Evolutionary conservation across 2,797 vertebrate species (phyloP), one percentile per base, ranked within the genome.

Genomic region (Anguilla megastoma): DNA sequence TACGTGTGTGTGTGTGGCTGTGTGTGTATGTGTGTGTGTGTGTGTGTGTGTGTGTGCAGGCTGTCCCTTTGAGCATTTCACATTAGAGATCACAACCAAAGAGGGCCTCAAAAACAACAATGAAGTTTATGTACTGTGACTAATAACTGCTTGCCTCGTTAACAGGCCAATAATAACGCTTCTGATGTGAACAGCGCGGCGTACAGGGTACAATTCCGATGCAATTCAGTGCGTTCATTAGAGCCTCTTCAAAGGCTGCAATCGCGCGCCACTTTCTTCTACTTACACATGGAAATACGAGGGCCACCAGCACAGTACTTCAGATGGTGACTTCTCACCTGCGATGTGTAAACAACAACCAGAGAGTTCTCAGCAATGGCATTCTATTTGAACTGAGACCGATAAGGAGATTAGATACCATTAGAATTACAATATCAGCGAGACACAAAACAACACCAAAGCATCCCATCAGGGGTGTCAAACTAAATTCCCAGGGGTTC

Each of bases 121-220:
- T 82, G 48, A 82, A 82, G 41, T 48, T 82, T 82, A 82, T 82
- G 79, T 45, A 7, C 74, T 79, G 74, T 82, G 45, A 82, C 79
- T 82, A 82, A 82, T n/a, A n/a, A 48, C 79, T 79, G 33, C 74
- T 16, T 82, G 41, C 79, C 41, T 82, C 24, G 79, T 48, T 82
- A 48, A 82, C 21, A n/a, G 18, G 24, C 45, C 41, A 48, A 82
- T 82, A 50, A 82, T n/a, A 48, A n/a, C 45, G 18, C 21, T 48
- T 24, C 21, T 82, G 33, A 45, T 45, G 36, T 80, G 76, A 41
- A 80, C 33, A 24, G 21, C 18, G 79, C 24, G 36, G 18, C n/a
- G 45, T 82, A 82, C 79, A 79, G 41, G 7, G 79, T 50, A 50
- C 21, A 24, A 36, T 79, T 30, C 71, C 33, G 27, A 30, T 33